Evolutionary conservation across 2,888 invertebrate species (phyloP).

Genomic region (Himalopsyche japonica): DNA sequence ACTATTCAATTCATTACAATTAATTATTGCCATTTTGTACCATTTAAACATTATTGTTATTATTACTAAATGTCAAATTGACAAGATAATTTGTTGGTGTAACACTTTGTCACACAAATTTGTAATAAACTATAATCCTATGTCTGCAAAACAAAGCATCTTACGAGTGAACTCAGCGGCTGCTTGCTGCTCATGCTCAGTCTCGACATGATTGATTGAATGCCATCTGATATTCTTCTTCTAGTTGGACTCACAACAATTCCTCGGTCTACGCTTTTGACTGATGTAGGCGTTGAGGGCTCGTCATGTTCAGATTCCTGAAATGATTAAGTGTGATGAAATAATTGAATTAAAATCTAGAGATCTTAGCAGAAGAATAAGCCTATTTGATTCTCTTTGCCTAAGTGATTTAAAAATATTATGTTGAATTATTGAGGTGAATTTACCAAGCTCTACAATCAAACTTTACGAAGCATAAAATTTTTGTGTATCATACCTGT

Average conservation of each 20-base stretch:
- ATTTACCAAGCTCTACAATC: too few relatives aligned
- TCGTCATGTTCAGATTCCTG: slow-evolving; percentile 45
- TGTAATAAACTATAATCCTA: not conserved
- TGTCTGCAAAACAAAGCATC: slow-evolving; percentile 12
- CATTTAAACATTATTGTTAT: too few relatives aligned
- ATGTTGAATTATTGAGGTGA: too few relatives aligned
- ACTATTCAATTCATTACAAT: too few relatives aligned
- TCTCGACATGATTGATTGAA: slow-evolving; percentile 85
- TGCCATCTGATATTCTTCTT: slow-evolving; percentile 81
- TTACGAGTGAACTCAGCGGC: slow-evolving; percentile 50
- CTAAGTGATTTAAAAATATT: too few relatives aligned
- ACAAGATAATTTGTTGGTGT: too few relatives aligned
- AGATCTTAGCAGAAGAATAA: not conserved
- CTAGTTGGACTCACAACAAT: slow-evolving; percentile 61
- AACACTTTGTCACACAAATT: not conserved
- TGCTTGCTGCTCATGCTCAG: slow-evolving; percentile 68
- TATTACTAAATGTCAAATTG: too few relatives aligned
- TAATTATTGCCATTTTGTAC: too few relatives aligned
- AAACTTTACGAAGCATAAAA: too few relatives aligned
- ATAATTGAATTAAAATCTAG: not conserved
- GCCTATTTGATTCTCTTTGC: too few relatives aligned
- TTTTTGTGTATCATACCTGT: slow-evolving; percentile 38
- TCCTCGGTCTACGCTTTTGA: slow-evolving; percentile 43
- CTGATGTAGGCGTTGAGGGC: slow-evolving; percentile 42
- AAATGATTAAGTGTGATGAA: slow-evolving; percentile 21